Base-by-base conservation (phyloP, 1,140 invertebrate genomes). In the Eubasilissa regina region DNA sequence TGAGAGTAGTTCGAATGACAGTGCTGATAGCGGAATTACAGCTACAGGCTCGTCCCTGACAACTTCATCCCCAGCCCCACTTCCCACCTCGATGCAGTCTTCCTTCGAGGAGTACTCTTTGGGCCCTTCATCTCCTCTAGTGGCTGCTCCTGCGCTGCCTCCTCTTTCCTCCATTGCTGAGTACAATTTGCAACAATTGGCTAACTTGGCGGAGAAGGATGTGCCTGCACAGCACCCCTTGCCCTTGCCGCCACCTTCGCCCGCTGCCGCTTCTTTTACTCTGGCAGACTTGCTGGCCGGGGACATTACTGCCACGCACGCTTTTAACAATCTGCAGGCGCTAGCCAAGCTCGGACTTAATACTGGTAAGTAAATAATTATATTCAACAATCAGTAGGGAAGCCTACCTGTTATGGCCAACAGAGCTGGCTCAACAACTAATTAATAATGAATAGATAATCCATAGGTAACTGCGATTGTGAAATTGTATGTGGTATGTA, bases 261-360 rank as follows among this genome's bases (percentile, higher is more conserved):
- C 91, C 93, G 79, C 86, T 90, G 81, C 85, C 87, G 7, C 85
- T 86, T 84, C 89, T 0, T 95, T 95, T 78, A 94, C 91, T 76
- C 85, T 95, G 77, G 93, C 92, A 10, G 94, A 95, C 84, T 88
- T 96, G 73, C 90, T 95, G 45, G 91, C 92, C 75, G 94, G 94
- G 43, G 94, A 95, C 85, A 85, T 92, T 1, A 92, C 88, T 81
- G 92, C 92, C 11, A 92, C 93, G 85, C 94, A 95, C 86, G 93
- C 95, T 48, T 92, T 95, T 80, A 96, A 96, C 85, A 97, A 97
- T 89, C 89, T 97, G 72, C 95, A 97, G 85, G 95, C 95, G 15
- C 91, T 97, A 72, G 96, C 95, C 64, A 97, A 97, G 87, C 89
- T 97, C 48, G 95, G 95, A 83, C 89, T 94, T 55, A 93, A 92